These are phyloP conservation scores for Sebastes matsubarae DNA, from an alignment of 2,797 vertebrate species.

Conservation along the genomic window DNA sequence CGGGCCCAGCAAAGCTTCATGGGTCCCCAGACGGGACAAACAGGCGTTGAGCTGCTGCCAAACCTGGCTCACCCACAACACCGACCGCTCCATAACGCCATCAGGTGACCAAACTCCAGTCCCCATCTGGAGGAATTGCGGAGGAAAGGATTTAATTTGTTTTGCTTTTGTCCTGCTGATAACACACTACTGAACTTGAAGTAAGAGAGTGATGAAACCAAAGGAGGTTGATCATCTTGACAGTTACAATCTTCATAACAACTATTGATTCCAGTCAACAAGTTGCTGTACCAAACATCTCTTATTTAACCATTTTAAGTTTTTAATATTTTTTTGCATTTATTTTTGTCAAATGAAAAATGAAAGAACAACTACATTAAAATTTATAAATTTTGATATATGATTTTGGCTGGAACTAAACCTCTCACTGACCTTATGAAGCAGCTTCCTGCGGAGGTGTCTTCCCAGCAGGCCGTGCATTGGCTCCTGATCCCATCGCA, in stretches of 20 bases:
- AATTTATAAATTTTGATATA: no score
- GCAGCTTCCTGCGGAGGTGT: constrained; percentile 88
- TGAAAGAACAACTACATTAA: accelerated
- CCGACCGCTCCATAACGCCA: constrained; percentile 83
- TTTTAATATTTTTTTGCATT: neutral
- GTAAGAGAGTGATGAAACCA: neutral
- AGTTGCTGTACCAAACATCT: neutral
- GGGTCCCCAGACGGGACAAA: constrained; percentile 89
- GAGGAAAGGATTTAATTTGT: neutral
- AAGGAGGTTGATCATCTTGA: neutral
- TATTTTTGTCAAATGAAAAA: neutral
- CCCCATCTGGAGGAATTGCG: constrained; percentile 72
- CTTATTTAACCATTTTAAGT: neutral
- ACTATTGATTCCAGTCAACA: neutral
- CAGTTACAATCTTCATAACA: no score
- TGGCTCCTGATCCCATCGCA: constrained; percentile 94
- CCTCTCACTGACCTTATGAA: constrained; percentile 85
- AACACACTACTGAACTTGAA: neutral
- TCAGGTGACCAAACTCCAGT: constrained; percentile 80
- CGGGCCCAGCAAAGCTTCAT: constrained; percentile 92
- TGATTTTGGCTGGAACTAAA: neutral
- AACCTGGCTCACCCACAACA: constrained; percentile 89
- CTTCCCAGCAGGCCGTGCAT: constrained; percentile 89
- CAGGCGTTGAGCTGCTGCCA: constrained; percentile 96
- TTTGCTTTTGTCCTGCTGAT: neutral